Evolutionary conservation across 2,888 invertebrate genomes (phyloP).

Genomic region (Oegoconia quadripuncta): DNA sequence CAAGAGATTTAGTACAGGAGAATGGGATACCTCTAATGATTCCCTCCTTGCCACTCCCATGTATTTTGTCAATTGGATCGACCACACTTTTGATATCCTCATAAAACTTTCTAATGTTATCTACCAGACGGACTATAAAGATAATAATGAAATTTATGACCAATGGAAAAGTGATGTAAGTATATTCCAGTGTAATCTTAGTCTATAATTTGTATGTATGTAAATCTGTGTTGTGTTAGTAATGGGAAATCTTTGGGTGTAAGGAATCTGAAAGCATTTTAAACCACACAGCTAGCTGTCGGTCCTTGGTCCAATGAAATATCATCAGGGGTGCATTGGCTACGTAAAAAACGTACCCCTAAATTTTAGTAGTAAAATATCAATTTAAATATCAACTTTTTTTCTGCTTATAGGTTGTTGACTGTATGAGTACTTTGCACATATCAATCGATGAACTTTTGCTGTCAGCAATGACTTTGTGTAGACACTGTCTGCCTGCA

Average conservation of each 20-base stretch:
- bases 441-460: constrained; percentile 62
- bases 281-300: too few species aligned
- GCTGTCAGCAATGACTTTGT: constrained; percentile 65
- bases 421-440: constrained; percentile 52
- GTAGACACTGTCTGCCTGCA: constrained; percentile 53
- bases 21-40: constrained; percentile 31
- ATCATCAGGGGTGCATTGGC: too few species aligned
- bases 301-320: too few species aligned
- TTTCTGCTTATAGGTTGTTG: constrained; percentile 60
- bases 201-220: too few species aligned
- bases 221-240: too few species aligned
- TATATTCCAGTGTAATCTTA: too few species aligned
- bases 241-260: too few species aligned
- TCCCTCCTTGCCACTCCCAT: constrained; percentile 48
- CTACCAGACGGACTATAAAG: constrained; percentile 51
- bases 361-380: too few species aligned
- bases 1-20: constrained; percentile 29
- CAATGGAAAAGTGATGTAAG: constrained; percentile 57
- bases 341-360: too few species aligned
- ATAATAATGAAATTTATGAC: constrained; percentile 30
- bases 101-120: constrained; percentile 48
- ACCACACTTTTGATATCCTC: constrained; percentile 64
- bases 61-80: constrained; percentile 74
- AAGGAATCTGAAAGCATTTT: too few species aligned
- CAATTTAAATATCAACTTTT: too few species aligned